phyloP scores from a whole-genome alignment of 2,113 vertebrate species.

The Halcyon malimbica region DNA sequence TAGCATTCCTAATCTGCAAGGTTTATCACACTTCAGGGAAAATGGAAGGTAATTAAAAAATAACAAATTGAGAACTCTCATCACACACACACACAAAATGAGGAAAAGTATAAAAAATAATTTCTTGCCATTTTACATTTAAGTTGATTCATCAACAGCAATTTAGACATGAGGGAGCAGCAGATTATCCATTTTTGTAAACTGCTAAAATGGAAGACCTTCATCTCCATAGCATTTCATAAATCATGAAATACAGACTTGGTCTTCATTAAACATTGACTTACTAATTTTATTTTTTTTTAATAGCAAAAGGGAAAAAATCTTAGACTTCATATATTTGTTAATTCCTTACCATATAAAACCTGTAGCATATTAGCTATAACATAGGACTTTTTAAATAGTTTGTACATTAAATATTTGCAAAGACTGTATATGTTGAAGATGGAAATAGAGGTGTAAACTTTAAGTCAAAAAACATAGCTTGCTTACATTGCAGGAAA shows the following conservation, averaged over 20 bases:
- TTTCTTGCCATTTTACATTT: neutral
- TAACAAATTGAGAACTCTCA: neutral
- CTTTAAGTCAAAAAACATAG: neutral
- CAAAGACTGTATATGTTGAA: neutral
- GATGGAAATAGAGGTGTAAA: neutral
- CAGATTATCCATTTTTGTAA: neutral
- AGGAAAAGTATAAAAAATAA: neutral
- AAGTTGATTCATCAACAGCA: neutral
- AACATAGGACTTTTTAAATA: neutral
- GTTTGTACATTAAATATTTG: neutral
- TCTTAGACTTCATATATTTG: neutral
- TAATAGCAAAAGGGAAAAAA: neutral
- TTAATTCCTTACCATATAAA: neutral
- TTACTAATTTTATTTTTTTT: neutral
- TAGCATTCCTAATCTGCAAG: neutral
- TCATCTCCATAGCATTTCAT: neutral
- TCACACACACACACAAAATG: neutral
- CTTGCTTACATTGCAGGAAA: neutral
- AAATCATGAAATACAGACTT: neutral
- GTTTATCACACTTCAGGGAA: neutral
- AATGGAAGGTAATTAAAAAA: neutral
- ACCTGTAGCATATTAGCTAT: neutral
- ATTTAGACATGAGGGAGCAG: neutral
- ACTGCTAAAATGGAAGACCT: neutral
- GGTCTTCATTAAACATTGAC: neutral